Base-by-base conservation (phyloP, 2,113 vertebrate genomes). In the Pseudopipra pipra region DNA sequence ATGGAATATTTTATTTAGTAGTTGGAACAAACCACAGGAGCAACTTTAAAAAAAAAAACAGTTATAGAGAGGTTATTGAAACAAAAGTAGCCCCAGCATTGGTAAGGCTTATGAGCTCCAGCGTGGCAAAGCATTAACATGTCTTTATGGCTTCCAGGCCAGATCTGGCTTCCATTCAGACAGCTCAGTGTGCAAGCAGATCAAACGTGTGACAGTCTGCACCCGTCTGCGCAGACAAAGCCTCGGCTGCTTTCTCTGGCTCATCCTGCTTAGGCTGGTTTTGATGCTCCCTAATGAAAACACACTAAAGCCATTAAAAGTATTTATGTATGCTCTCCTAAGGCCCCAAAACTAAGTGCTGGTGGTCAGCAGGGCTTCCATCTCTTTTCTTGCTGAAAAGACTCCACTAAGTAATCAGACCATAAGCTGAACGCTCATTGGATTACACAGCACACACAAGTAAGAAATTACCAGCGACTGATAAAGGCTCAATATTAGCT, bases 141-240 rank as follows among this genome's bases (percentile, higher is more conserved):
- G 90, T 93, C 72, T 92, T 95, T 96, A 92, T 89, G 94, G 86
- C 61, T 97, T 95, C 92, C 94, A 95, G 92, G 83, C 79, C 67
- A 67, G 85, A 92, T 79, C 65, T 97, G 96, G 95, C 93, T 90
- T 25, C 76, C 70, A 81, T 90, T 93, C 95, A 96, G 93, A 18
- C 83, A 95, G 80, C 89, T 92, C 95, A 95, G 89, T 75, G 91
- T 86, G 94, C 83, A 78, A 59, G 76, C 68, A 93, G 93, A 95
- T 96, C 95, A 96, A 95, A 96, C 43, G 19, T 76, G 5, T 3
- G 54, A 67, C 92, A 89, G 92, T 80, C 92, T 96, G 94, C 85
- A 35, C 82, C 85, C 78, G 25, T 56, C 92, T 86, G 85, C 0
- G 47, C 86, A 89, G 80, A 81, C 91, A 89, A 81, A 95, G 93